Evolutionary conservation across 1,140 invertebrate species (phyloP), one percentile per base, ranked within the genome.

Genomic region (Muscidifurax raptorellus): DNA sequence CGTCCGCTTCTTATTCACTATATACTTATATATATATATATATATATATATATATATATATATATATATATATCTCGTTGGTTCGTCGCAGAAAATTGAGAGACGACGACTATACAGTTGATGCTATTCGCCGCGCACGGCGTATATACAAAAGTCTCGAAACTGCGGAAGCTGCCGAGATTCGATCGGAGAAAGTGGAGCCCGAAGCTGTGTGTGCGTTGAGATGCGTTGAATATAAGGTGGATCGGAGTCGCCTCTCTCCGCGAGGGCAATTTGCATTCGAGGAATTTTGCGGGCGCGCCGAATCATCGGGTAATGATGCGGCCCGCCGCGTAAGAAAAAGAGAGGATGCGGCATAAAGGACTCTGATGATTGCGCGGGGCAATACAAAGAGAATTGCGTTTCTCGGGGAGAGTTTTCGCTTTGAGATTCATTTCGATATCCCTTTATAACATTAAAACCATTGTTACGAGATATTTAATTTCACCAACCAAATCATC

Each of bases 301-400:
- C 83, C 83, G 64, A 81, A 76, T 80, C 72, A 80, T 81, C 78
- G 69, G 40, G 28, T 85, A 80, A 81, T 80, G 87, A 89, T 85
- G 84, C 85, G 86, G 85, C 85, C 84, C 79, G 86, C 84, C 79
- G 86, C 86, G 83, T 74, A 86, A 83, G 74, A 86, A 87, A 86
- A 86, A 86, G 77, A 80, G 80, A 84, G 36, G 59, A 83, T 84
- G 75, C 72, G 72, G 67, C 25, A 3, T 47, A 47, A 12, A 18
- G 7, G 32, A 40, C 40, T 40, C 44, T 12, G n/a, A 32, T 64
- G 52, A 76, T 40, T 32, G 72, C 27, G 44, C 4, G n/a, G 1
- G 40, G 28, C 6, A 36, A 64, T 22, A 59, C n/a, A 59, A 7
- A 7, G 22, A 18, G 22, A 40, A 59, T 59, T 59, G 22, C 52